Conservation (phyloP, 1,140 invertebrate genomes). For the Diorhabda sublineata region DNA sequence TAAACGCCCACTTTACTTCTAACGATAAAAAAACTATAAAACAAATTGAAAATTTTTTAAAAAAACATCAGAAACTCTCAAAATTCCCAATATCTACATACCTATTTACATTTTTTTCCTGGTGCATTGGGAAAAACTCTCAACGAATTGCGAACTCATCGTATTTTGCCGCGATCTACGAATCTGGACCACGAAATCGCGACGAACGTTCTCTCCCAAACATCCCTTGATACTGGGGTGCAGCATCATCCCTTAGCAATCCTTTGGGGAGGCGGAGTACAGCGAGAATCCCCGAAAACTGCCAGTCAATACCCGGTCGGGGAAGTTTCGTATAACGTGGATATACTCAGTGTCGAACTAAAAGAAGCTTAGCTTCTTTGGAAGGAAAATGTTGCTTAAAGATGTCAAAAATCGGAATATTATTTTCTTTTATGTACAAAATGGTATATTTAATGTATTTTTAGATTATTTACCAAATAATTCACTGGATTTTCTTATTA, state of each 20-base stretch:
- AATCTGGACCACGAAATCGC: background rate
- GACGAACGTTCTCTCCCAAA: conserved; percentile 2
- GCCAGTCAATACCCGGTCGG: conserved; percentile 34
- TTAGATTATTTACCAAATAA: no score
- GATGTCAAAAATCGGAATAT: background rate
- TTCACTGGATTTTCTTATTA: no score
- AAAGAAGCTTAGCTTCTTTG: background rate
- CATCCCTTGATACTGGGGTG: conserved; percentile 39
- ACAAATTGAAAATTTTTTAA: background rate
- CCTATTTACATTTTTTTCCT: conserved; percentile 18
- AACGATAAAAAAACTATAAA: background rate
- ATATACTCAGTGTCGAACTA: conserved; percentile 6
- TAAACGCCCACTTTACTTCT: conserved; percentile 15
- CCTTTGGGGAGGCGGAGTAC: conserved; percentile 24
- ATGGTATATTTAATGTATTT: no score
- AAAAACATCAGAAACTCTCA: background rate
- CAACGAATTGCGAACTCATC: background rate
- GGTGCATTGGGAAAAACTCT: conserved; percentile 7
- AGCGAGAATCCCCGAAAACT: conserved; percentile 24
- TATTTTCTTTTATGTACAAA: no score
- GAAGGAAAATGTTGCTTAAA: background rate
- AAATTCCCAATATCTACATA: conserved; percentile 6
- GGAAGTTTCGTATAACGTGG: conserved; percentile 1
- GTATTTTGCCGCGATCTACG: conserved; percentile 10
- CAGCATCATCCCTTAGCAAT: conserved; percentile 31